Conservation (phyloP, 1,140 invertebrate species). For the Oedothorax gibbosus region DNA sequence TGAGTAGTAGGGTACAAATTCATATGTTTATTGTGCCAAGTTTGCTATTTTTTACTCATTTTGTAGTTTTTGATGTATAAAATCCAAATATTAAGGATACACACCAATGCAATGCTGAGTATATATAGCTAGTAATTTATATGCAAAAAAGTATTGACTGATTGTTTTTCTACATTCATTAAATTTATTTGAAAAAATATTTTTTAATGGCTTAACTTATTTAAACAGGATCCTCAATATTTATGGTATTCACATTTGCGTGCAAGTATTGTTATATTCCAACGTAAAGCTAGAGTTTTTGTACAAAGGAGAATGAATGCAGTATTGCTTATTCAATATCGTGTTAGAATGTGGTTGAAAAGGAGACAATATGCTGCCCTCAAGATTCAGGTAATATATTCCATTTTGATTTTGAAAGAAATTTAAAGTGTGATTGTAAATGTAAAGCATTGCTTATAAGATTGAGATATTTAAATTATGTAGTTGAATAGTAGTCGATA, state of each 20-base stretch:
- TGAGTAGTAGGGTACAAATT: no score
- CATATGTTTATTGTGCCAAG: no score
- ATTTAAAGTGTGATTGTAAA: neutral
- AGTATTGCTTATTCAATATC: slow-evolving; percentile 31
- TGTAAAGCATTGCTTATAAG: no score
- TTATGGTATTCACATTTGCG: slow-evolving; percentile 3
- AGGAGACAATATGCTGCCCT: slow-evolving; percentile 16
- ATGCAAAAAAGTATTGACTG: neutral
- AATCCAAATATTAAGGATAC: neutral
- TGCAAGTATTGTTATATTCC: slow-evolving; percentile 15
- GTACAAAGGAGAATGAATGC: slow-evolving; percentile 16
- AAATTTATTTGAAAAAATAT: neutral
- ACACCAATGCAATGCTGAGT: neutral
- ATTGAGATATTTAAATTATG: no score
- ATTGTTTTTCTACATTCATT: neutral
- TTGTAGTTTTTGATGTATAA: neutral
- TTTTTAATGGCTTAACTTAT: neutral
- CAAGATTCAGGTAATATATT: slow-evolving; percentile 41
- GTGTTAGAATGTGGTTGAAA: slow-evolving; percentile 1
- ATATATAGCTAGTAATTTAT: neutral
- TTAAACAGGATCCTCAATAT: slow-evolving; percentile 10
- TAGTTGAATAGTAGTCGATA: no score
- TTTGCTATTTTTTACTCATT: no score
- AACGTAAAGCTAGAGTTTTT: slow-evolving; percentile 18
- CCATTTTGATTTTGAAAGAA: neutral